Percentiles rank a stretch among this genome's conserved stretches.
Conservation (phyloP, 2,797 vertebrate species). For the Sandelia bainsii region DNA sequence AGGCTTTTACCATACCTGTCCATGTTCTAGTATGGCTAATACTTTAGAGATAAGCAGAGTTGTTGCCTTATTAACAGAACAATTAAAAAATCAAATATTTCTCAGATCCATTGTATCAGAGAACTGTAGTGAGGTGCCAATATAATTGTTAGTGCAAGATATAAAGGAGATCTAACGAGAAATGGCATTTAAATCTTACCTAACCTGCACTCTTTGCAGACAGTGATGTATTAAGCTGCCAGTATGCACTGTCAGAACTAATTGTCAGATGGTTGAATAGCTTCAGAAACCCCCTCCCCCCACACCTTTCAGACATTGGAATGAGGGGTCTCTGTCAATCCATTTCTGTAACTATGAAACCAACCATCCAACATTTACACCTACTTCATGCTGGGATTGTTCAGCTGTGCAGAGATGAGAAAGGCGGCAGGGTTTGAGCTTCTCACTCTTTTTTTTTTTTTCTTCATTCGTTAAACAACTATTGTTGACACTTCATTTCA, state of each 20-base stretch:
- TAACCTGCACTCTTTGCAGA: background rate
- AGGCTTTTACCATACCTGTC: constrained; percentile 39
- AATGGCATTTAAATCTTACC: background rate
- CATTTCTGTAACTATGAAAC: constrained; percentile 1
- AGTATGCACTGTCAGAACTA: background rate
- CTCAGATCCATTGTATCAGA: background rate
- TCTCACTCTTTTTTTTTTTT: background rate
- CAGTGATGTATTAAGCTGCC: constrained; percentile 8
- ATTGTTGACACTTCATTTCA: constrained; percentile 6
- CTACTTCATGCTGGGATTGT: background rate
- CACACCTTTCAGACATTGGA: background rate
- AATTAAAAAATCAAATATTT: background rate
- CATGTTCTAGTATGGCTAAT: constrained; percentile 2
- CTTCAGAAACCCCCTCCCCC: background rate
- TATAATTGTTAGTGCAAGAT: no score
- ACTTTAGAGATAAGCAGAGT: background rate
- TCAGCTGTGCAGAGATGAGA: background rate
- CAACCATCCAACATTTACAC: background rate
- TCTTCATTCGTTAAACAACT: background rate
- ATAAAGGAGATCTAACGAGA: no score
- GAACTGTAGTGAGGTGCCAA: no score
- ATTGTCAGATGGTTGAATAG: background rate
- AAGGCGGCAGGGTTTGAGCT: background rate
- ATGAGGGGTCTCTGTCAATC: background rate
- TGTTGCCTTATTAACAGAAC: constrained; percentile 20